Evolutionary conservation across 2,888 invertebrate genomes (phyloP).

Genomic region (Coelopa pilipes): DNA sequence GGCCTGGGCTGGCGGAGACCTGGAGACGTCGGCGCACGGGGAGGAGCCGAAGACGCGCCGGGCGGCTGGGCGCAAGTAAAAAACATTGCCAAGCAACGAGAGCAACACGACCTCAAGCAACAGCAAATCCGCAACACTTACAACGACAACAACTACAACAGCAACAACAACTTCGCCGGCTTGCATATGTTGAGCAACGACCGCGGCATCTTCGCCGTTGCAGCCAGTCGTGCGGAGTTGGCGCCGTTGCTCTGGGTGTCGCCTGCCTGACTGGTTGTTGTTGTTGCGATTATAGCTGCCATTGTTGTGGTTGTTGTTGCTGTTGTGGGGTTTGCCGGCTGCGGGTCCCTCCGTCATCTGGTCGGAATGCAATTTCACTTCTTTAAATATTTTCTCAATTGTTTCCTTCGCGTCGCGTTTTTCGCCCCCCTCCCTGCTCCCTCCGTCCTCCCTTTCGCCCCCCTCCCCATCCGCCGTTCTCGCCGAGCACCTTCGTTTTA

Average conservation of each 20-base stretch:
- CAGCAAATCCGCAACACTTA: background rate
- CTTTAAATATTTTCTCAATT: constrained; percentile 57
- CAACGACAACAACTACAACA: background rate
- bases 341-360: background rate
- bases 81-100: too few relatives aligned
- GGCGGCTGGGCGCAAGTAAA: too few relatives aligned
- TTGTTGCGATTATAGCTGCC: too few relatives aligned
- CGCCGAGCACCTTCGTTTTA: constrained; percentile 18
- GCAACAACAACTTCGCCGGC: background rate
- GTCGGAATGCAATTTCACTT: constrained; percentile 60
- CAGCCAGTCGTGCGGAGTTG: background rate
- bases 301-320: too few relatives aligned
- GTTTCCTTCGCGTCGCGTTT: constrained; percentile 32
- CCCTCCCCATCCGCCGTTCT: background rate
- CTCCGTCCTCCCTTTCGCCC: constrained; percentile 34
- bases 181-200: constrained; percentile 1
- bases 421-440: constrained; percentile 17
- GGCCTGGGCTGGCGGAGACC: background rate
- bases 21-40: background rate
- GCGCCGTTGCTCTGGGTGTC: too few relatives aligned
- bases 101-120: too few relatives aligned
- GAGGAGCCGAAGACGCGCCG: background rate
- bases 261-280: too few relatives aligned
- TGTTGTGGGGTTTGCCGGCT: too few relatives aligned
- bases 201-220: too few relatives aligned